Base-by-base conservation (phyloP, 1,140 invertebrate species). In the Triops longicaudatus region DNA sequence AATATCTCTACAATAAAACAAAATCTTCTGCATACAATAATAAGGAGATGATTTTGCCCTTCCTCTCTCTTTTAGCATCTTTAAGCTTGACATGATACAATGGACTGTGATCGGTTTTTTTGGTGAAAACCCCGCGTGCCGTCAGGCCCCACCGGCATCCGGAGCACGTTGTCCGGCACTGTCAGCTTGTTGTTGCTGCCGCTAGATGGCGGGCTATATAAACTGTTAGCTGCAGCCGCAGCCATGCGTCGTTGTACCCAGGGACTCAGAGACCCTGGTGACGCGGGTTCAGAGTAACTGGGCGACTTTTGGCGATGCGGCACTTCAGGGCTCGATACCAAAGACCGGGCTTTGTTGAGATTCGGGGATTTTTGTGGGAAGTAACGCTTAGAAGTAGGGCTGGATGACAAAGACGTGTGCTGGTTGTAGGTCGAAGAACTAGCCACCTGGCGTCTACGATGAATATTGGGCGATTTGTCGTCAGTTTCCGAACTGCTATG, bases 121-220 rank as follows among this genome's bases (percentile, higher is more conserved):
- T 74, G 44, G 37, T 79, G 75, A 80, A 96, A 95, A 37, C 94
- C 94, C 74, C 88, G 87, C 28, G 91, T 92, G 27, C 93, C 93
- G 84, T 95, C 93, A 4, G 94, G 94, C 9, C 92, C 93, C 77
- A 89, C 87, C 0, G 93, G 94, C 83, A 92, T 86, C 43, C 94
- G 87, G n/a, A 93, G 86, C 17, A 92, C 87, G 79, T 90, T 90
- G 73, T 90, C 90, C 22, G 86, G 86, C 26, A 86, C 80, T 75
- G 84, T 82, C 26, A 76, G 78, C 44, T 72, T 17, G 78, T 76
- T 44, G 27, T 76, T 37, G 41, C 50, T 79, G 73, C 22, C 77
- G 43, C 73, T 77, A 73, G 14, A 73, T 72, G 1, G 78, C 5
- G 26, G 14, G 78, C 77, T 12, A 83, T 84, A 82, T 5, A 86